Percentiles rank a stretch among this genome's conserved stretches.
Conservation (phyloP, 2,797 vertebrate genomes). For the Falco columbarius region DNA sequence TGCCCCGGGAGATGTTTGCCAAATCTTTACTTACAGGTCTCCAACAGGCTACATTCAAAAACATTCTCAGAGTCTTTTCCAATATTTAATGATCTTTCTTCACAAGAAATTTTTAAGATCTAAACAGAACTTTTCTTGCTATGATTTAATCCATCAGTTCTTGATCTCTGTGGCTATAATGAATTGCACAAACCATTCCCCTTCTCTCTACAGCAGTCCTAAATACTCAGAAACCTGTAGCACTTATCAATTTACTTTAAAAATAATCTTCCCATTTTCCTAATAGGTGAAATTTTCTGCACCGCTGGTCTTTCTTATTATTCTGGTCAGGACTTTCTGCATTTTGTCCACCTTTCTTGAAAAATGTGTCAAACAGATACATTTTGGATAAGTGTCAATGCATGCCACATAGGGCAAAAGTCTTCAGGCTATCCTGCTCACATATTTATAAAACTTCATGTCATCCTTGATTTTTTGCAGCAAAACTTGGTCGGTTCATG, state of each 20-base stretch:
- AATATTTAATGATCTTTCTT: background rate
- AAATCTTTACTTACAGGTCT: background rate
- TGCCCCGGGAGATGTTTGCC: background rate
- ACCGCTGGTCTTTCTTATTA: background rate
- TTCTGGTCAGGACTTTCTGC: background rate
- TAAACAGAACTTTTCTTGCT: background rate
- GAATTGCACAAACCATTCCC: background rate
- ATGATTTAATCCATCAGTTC: background rate
- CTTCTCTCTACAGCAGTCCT: background rate
- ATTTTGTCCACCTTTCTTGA: background rate
- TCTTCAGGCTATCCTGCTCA: background rate
- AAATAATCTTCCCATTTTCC: background rate
- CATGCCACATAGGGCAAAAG: background rate
- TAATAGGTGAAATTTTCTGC: background rate
- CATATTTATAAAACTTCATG: background rate
- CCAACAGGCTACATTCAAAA: background rate
- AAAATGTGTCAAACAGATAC: background rate
- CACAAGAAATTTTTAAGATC: background rate
- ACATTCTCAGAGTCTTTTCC: background rate
- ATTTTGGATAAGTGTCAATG: background rate
- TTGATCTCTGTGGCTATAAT: background rate
- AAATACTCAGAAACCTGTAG: background rate
- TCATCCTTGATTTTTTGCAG: background rate
- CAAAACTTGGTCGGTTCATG: accelerated
- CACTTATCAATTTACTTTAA: background rate